These are phyloP conservation scores for Clunio marinus DNA, from an alignment of 2,888 invertebrate genomes.

Conservation along the genomic window DNA sequence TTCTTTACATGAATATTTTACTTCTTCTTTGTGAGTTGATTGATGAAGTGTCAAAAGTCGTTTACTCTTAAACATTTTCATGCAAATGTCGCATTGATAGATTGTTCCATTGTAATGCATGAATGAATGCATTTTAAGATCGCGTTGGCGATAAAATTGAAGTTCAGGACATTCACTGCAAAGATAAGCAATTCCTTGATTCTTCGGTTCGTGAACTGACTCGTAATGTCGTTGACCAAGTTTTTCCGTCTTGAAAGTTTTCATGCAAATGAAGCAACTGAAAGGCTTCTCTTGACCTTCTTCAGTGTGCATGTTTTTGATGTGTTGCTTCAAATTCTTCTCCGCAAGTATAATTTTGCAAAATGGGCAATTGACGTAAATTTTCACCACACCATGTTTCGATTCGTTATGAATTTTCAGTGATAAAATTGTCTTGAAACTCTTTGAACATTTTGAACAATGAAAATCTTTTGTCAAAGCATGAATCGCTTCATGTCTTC, in stretches of 20 bases:
- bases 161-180: slow-evolving; percentile 1
- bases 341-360: background rate
- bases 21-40: background rate
- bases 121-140: slow-evolving; percentile 16
- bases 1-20: background rate
- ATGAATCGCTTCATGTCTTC: slow-evolving; percentile 7
- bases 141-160: slow-evolving; percentile 12
- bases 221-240: slow-evolving; percentile 3
- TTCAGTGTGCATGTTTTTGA: slow-evolving; percentile 1
- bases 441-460: background rate
- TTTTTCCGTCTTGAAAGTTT: slow-evolving; percentile 19
- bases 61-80: slow-evolving; percentile 10
- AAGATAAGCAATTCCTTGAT: background rate
- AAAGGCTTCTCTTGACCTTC: slow-evolving; percentile 22
- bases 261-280: background rate
- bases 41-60: background rate
- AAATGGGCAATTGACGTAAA: slow-evolving; percentile 21
- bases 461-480: background rate
- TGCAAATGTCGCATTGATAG: background rate
- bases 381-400: background rate
- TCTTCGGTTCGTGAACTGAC: background rate
- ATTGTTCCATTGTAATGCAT: slow-evolving; percentile 17
- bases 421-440: slow-evolving; percentile 6
- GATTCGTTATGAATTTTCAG: slow-evolving; percentile 15
- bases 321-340: slow-evolving; percentile 14